Percentiles rank a stretch among this genome's conserved stretches.
Evolutionary conservation across 2,113 vertebrate species (phyloP).

Genomic region (Gavialis gangeticus): DNA sequence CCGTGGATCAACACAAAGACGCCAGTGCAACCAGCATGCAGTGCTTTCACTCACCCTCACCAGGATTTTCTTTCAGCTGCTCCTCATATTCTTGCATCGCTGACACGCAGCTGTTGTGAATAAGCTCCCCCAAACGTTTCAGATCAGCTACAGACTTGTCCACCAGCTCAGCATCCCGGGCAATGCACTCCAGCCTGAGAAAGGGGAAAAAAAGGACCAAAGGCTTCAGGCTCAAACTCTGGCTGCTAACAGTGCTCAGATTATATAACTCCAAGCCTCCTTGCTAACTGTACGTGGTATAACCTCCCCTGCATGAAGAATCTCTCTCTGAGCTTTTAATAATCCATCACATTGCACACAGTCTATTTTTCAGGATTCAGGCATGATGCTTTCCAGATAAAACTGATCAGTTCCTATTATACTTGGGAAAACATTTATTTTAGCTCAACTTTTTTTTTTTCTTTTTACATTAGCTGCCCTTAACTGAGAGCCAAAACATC

Average conservation of each 20-base stretch:
- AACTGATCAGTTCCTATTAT: neutral
- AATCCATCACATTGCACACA: neutral
- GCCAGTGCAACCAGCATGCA: neutral
- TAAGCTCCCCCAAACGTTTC: constrained; percentile 92
- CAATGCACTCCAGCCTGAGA: constrained; percentile 92
- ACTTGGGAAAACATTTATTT: neutral
- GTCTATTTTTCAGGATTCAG: neutral
- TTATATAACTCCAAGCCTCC: no score
- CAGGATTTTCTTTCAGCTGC: constrained; percentile 93
- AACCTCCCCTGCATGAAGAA: neutral
- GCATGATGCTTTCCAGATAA: neutral
- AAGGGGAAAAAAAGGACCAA: neutral
- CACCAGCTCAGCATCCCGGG: constrained; percentile 97
- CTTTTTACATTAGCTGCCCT: neutral
- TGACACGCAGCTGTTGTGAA: constrained; percentile 92
- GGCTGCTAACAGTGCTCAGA: neutral
- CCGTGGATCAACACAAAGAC: neutral
- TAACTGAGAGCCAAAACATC: neutral
- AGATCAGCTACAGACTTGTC: constrained; percentile 97
- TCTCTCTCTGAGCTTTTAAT: neutral
- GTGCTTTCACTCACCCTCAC: constrained; percentile 84
- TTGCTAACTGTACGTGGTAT: neutral
- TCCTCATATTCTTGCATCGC: constrained; percentile 97
- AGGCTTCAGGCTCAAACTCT: neutral
- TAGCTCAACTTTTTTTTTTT: neutral